phyloP scores from a whole-genome alignment of 64 coral and sea anemone genomes.

The Stichodactyla mertensii region DNA sequence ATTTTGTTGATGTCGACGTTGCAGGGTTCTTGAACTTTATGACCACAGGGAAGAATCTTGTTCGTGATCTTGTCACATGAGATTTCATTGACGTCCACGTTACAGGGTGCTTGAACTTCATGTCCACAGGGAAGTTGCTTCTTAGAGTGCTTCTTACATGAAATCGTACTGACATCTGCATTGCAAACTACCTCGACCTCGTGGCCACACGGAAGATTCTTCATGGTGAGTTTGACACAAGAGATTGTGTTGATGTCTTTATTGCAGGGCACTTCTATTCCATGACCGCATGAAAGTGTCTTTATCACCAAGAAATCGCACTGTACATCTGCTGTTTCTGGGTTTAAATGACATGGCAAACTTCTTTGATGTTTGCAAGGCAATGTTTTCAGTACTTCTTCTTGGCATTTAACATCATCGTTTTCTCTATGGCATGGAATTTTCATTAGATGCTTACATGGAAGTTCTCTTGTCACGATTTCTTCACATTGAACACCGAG shows the following conservation, averaged over 20 bases:
- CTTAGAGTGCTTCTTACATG: background rate
- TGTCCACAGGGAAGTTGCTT: background rate
- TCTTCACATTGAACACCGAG: background rate
- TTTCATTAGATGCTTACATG: background rate
- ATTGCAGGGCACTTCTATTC: background rate
- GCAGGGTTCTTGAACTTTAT: background rate
- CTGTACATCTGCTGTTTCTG: background rate
- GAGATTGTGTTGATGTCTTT: background rate
- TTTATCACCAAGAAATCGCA: background rate
- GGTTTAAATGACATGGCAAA: conserved; percentile 24
- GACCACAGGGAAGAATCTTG: background rate
- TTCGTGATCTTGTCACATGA: background rate
- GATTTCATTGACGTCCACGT: background rate
- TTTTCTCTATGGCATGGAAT: conserved; percentile 15
- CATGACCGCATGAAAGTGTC: conserved; percentile 10
- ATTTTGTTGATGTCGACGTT: background rate
- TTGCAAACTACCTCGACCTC: background rate
- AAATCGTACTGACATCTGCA: background rate
- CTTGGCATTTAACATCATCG: background rate
- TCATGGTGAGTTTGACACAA: background rate
- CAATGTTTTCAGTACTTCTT: conserved; percentile 8
- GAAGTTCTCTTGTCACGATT: conserved; percentile 6
- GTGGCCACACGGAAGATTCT: background rate
- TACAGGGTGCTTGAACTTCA: background rate
- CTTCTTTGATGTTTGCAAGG: conserved; percentile 1